Conservation (phyloP, 2,113 vertebrate species). For the Ursus arctos region DNA sequence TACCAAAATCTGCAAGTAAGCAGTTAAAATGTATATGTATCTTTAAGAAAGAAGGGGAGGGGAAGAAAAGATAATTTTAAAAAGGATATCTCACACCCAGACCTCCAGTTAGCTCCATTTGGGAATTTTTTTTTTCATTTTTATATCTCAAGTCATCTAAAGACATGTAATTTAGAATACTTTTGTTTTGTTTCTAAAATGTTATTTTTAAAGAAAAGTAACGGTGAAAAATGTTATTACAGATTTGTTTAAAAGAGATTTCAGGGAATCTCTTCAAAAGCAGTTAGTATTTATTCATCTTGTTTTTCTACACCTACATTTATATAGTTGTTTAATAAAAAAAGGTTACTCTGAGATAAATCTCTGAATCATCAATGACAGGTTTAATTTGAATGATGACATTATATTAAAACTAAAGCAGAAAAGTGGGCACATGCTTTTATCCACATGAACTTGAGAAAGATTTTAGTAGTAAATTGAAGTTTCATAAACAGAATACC, state of each 20-base stretch:
- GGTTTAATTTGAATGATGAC: neutral
- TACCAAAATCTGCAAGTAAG: neutral
- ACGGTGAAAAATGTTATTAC: neutral
- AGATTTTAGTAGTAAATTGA: neutral
- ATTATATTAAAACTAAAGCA: conserved; percentile 22
- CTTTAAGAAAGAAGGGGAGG: neutral
- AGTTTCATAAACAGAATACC: neutral
- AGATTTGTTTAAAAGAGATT: neutral
- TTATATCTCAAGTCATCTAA: neutral
- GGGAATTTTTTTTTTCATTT: neutral
- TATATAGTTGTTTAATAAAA: neutral
- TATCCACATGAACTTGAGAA: neutral
- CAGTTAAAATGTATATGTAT: neutral
- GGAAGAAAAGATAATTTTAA: neutral
- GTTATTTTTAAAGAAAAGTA: neutral
- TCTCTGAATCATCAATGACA: neutral
- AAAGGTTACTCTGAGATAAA: neutral
- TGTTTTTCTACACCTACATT: neutral
- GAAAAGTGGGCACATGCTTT: neutral
- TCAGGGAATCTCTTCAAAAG: neutral
- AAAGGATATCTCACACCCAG: too few relatives aligned
- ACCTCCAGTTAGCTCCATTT: neutral
- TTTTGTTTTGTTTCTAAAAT: neutral
- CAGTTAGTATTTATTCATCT: neutral
- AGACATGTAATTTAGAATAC: neutral